Base-by-base conservation (phyloP, 2,888 invertebrate genomes). In the Physocephala rufipes region DNA sequence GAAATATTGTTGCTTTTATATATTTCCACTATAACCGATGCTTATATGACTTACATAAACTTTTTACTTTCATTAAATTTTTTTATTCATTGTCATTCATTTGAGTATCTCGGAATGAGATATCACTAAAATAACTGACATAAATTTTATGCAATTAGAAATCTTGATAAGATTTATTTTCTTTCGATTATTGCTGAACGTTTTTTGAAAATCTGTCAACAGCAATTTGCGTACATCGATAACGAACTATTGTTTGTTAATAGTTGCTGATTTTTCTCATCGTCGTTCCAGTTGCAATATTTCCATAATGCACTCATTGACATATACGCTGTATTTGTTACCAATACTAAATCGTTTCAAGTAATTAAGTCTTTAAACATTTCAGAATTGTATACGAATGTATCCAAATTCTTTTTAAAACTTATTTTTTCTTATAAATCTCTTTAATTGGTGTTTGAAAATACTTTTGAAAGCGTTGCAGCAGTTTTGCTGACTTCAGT, bases 141-240 rank as follows among this genome's bases (percentile, higher is more conserved):
- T 68, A 61, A 68, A 68, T 68, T 51, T 36, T 2, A 51, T 26
- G 19, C 21, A 26, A 47, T 21, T 45, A 58, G 36, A 51, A 53
- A 66, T 36, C 51, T 36, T 15, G 61, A 59, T 49, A 59, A 59
- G 43, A 30, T 7, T 24, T 28, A 67, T 59, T 59, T 19, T 26
- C 58, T 45, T 19, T 1, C 26, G 53, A 51, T 62, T 64, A 13
- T 26, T 30, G 36, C 3, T 58, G 59, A 26, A 30, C 28, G 30
- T 24, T 53, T 62, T 12, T 12, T 1, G 68, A 68, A 68, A 68
- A 68, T 16, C 68, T 68, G 68, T 68, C 68, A 68, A 68, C 62
- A 62, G 61, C 62, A 62, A 61, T 68, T 68, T 68, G 61, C 30
- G 19, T 45, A 28, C 26, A 47, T 58, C 43, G 67, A 36, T 24